These are phyloP conservation scores for Acanthurus leucopareius DNA, from an alignment of 2,797 vertebrate species.

Conservation along the genomic window DNA sequence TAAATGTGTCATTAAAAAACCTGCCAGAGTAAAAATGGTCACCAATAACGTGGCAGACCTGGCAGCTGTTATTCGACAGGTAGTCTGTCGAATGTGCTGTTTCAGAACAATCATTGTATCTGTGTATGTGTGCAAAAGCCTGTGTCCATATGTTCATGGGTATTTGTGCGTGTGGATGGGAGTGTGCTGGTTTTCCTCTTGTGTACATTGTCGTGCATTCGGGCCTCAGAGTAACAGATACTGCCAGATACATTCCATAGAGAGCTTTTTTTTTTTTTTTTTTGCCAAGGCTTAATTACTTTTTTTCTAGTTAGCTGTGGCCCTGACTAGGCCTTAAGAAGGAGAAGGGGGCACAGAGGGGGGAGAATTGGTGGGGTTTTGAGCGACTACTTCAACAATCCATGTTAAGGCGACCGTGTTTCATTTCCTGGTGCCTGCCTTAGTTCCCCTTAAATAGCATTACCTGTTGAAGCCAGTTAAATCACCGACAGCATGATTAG, in stretches of 20 bases:
- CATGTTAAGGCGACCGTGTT: conserved; percentile 83
- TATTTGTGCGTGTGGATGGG: neutral
- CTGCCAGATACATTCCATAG: conserved; percentile 55
- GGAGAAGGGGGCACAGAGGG: conserved; percentile 18
- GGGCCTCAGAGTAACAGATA: conserved; percentile 50
- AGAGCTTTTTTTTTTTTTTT: conserved; percentile 55
- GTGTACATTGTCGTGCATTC: neutral
- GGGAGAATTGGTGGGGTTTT: conserved; percentile 28
- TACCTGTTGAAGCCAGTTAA: conserved; percentile 87
- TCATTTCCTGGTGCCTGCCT: conserved; percentile 88
- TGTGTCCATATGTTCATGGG: neutral
- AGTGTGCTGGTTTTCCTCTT: neutral
- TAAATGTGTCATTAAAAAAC: neutral
- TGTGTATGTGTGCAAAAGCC: neutral
- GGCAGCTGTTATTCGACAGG: neutral
- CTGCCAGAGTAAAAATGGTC: neutral
- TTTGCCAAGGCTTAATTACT: conserved; percentile 53
- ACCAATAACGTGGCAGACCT: conserved; percentile 4
- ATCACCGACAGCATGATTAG: conserved; percentile 85
- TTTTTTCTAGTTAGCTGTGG: conserved; percentile 60
- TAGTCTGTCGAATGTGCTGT: conserved; percentile 21
- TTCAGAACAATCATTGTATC: conserved; percentile 4
- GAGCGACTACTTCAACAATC: conserved; percentile 76
- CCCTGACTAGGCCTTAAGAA: conserved; percentile 49
- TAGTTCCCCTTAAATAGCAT: conserved; percentile 85